phyloP scores from a whole-genome alignment of 2,113 vertebrate genomes.

The Tragelaphus strepsiceros region DNA sequence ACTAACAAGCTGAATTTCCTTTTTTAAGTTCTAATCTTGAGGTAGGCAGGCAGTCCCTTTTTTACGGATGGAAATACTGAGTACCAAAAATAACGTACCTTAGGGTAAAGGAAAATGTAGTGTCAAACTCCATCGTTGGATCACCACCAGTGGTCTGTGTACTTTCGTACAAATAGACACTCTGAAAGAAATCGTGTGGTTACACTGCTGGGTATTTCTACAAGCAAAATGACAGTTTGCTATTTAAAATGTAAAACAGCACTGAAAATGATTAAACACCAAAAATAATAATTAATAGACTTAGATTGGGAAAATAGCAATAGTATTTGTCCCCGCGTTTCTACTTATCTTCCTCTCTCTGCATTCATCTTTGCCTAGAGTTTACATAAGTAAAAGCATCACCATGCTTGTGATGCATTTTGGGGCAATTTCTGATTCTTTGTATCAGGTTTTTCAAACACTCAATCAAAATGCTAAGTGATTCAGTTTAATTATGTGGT shows the following conservation, averaged over 20 bases:
- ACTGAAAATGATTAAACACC: neutral
- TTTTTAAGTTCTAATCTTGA: neutral
- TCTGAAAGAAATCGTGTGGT: neutral
- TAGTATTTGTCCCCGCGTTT: neutral
- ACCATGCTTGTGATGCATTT: neutral
- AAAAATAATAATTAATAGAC: neutral
- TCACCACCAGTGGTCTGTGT: neutral
- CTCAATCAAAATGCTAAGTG: conserved; percentile 50
- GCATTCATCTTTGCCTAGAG: neutral
- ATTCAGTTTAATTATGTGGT: neutral
- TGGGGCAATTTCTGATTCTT: neutral
- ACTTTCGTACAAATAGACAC: neutral
- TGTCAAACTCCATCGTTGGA: neutral
- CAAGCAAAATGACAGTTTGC: neutral
- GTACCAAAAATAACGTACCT: neutral
- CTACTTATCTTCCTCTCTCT: neutral
- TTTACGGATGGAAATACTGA: neutral
- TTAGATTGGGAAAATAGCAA: neutral
- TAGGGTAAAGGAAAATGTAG: neutral
- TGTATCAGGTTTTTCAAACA: conserved; percentile 1
- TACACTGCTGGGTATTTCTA: neutral
- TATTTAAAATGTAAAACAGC: neutral
- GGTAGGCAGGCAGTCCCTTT: neutral
- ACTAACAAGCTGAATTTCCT: neutral
- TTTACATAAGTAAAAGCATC: neutral